Conservation (phyloP, 1,140 invertebrate genomes). For the Sitophilus oryzae region DNA sequence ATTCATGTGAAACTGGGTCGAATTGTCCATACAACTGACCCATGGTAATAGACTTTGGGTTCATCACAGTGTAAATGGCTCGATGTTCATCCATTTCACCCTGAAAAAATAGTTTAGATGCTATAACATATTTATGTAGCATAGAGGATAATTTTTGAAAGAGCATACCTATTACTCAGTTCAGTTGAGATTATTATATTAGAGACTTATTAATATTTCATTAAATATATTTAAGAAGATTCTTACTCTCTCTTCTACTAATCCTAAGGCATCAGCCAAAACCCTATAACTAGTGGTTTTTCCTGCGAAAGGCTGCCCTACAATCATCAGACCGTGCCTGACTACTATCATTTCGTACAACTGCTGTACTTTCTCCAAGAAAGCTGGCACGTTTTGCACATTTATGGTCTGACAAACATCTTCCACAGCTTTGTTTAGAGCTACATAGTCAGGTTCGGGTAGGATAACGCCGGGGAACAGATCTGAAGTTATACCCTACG, state of each 20-base stretch:
- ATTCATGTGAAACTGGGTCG: constrained; percentile 89
- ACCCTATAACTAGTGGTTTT: constrained; percentile 75
- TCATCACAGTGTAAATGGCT: constrained; percentile 87
- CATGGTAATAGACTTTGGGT: constrained; percentile 94
- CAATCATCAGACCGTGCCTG: constrained; percentile 82
- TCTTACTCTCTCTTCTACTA: constrained; percentile 72
- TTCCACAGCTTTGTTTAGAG: constrained; percentile 55
- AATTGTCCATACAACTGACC: constrained; percentile 94
- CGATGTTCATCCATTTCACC: constrained; percentile 76
- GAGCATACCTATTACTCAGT: too few relatives aligned
- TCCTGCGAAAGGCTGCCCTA: constrained; percentile 86
- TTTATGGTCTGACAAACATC: constrained; percentile 70
- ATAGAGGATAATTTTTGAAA: neutral
- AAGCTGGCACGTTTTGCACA: constrained; percentile 75
- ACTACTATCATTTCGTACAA: constrained; percentile 96
- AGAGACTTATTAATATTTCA: constrained; percentile 3
- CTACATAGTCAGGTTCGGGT: constrained; percentile 67
- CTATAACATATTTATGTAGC: neutral
- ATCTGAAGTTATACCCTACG: constrained; percentile 84
- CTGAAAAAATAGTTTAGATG: constrained; percentile 34
- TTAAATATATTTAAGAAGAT: neutral
- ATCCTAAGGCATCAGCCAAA: constrained; percentile 68
- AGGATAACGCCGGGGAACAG: constrained; percentile 77
- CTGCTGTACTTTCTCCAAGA: constrained; percentile 86
- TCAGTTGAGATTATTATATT: neutral